Evolutionary conservation across 2,797 vertebrate genomes (phyloP), one percentile per base, ranked within the genome.

Genomic region (Pitangus sulphuratus): DNA sequence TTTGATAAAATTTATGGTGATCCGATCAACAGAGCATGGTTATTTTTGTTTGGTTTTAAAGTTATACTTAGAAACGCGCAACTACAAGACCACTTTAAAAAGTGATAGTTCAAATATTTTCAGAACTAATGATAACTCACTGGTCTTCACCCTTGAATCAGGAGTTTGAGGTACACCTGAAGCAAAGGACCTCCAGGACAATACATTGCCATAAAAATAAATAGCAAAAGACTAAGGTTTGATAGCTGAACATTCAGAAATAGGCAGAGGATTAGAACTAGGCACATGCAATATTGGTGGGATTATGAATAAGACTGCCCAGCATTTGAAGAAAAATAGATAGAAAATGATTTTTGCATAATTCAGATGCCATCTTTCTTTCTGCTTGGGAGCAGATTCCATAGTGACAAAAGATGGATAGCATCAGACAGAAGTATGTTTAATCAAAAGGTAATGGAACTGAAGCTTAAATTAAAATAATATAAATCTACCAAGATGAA

Each of bases 391-490:
- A 94, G 74, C 53, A 91, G 85, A 97, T 96, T 96, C 96, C 84
- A 93, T 64, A 84, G 94, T 88, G 91, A 97, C 89, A 93, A 90
- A 97, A 93, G 84, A 96, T 66, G 85, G 87, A 97, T 78, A 87
- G 65, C 58, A 91, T 84, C 82, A 89, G 86, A 86, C 13, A 96
- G 91, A 96, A 97, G 85, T 96, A 92, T 96, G 95, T 95, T 98
- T 97, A 95, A 97, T 96, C 83, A 96, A 96, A 97, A 96, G 95
- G 92, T 88, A 97, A 98, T 95, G 77, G 75, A 91, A 95, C 44
- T 81, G 62, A 89, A 94, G 75, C 69, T 96, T 90, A 96, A 98
- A 97, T 97, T 97, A 97, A 97, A 97, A 97, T 90, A 97, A 97
- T 86, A 91, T 96, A 96, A 97, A 96, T 97, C 91, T 96, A 95